phyloP scores from a whole-genome alignment of 1,140 invertebrate species.

The Drosophila murphyi region DNA sequence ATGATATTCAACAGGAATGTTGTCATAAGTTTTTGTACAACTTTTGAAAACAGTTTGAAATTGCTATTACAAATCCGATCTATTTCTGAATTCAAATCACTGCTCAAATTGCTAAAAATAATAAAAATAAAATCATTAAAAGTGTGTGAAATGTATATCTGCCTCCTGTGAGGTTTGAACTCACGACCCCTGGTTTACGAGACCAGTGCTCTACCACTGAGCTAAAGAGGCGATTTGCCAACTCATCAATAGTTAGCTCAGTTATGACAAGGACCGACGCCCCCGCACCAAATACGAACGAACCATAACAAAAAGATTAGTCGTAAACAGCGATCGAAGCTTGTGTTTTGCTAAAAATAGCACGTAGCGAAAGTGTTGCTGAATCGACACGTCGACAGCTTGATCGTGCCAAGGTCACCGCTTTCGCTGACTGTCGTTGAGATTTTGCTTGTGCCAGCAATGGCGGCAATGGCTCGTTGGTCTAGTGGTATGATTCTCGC shows the following conservation, averaged over 20 bases:
- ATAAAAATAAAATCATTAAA: neutral
- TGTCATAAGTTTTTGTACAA: too few relatives aligned
- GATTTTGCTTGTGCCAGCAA: conserved; percentile 7
- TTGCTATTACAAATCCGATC: too few relatives aligned
- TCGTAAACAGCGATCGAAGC: conserved; percentile 11
- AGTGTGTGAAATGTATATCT: conserved; percentile 35
- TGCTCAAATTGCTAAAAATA: conserved; percentile 4
- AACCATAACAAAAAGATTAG: too few relatives aligned
- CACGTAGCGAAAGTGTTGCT: neutral
- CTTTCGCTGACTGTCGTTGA: neutral
- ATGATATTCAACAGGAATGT: too few relatives aligned
- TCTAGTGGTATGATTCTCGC: conserved; percentile 93
- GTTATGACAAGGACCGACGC: conserved; percentile 16
- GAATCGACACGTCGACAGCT: neutral
- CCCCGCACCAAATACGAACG: neutral
- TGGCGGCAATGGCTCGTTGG: conserved; percentile 88
- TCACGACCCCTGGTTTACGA: conserved; percentile 96
- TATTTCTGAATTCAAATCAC: neutral
- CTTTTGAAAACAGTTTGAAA: too few relatives aligned
- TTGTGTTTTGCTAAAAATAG: conserved; percentile 24
- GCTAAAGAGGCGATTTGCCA: conserved; percentile 89
- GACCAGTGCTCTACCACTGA: conserved; percentile 96
- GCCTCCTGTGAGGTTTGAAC: conserved; percentile 94
- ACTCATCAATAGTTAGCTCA: neutral
- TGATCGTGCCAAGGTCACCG: conserved; percentile 26